Conservation (phyloP, 2,113 vertebrate species). For the Eidolon helvum region DNA sequence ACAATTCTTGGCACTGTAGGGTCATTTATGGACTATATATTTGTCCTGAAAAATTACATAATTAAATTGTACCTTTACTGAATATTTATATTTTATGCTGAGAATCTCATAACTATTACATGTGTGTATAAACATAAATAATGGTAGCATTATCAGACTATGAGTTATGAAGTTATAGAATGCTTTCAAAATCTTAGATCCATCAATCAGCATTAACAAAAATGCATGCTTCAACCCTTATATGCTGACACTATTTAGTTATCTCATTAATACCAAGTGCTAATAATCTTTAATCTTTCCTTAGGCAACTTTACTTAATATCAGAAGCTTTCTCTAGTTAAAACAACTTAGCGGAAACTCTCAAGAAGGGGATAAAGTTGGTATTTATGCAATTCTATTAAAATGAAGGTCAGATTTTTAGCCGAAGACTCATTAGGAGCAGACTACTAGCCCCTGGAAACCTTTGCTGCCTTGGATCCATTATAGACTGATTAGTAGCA, state of each 20-base stretch:
- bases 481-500: slow-evolving; percentile 22
- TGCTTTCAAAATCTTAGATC: not conserved
- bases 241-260: not conserved
- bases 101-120: not conserved
- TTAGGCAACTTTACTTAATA: not conserved
- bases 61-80: slow-evolving; percentile 39
- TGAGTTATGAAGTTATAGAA: slow-evolving; percentile 3
- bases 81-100: slow-evolving; percentile 8
- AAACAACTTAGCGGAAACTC: slow-evolving; percentile 14
- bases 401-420: slow-evolving; percentile 54
- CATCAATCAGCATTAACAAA: slow-evolving; percentile 6
- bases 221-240: not conserved
- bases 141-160: not conserved
- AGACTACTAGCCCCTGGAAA: slow-evolving; percentile 19
- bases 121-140: not conserved
- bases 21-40: not conserved
- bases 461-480: not conserved
- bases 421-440: slow-evolving; percentile 29
- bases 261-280: not conserved
- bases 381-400: slow-evolving; percentile 39
- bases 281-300: slow-evolving; percentile 50
- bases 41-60: slow-evolving; percentile 30
- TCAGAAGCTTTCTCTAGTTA: not conserved
- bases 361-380: not conserved
- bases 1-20: not conserved